phyloP scores from a whole-genome alignment of 1,140 invertebrate genomes.

The Neotoxoptera formosana region DNA sequence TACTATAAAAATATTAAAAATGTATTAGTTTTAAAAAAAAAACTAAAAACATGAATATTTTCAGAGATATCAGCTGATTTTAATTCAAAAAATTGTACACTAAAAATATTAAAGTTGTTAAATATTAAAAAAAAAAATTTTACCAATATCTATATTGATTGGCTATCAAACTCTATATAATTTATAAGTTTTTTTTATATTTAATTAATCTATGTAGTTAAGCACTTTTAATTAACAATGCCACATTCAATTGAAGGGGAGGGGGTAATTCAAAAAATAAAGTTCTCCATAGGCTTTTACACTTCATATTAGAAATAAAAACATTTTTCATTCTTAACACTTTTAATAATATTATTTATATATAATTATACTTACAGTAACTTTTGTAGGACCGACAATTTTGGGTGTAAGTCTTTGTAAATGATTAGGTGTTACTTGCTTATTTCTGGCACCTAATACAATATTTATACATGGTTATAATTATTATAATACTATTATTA shows the following conservation, averaged over 20 bases:
- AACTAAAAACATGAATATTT: too few relatives aligned
- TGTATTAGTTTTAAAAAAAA: too few relatives aligned
- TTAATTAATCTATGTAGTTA: too few relatives aligned
- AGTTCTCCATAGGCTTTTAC: background rate
- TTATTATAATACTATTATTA: conserved; percentile 24
- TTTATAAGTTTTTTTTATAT: too few relatives aligned
- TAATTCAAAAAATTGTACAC: background rate
- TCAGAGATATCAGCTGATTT: background rate
- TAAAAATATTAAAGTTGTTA: background rate
- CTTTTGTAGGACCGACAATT: conserved; percentile 59
- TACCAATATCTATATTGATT: too few relatives aligned
- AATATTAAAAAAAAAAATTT: background rate
- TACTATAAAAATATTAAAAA: too few relatives aligned
- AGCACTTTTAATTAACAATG: too few relatives aligned
- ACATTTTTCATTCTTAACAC: background rate
- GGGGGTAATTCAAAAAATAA: too few relatives aligned
- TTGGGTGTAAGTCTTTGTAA: conserved; percentile 72
- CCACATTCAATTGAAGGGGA: too few relatives aligned
- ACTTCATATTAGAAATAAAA: background rate
- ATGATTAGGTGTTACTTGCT: conserved; percentile 69
- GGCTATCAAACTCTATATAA: too few relatives aligned
- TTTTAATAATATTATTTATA: background rate
- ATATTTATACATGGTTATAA: background rate
- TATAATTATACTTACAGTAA: conserved; percentile 42
- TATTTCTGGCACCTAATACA: conserved; percentile 45